phyloP scores from a whole-genome alignment of 2,888 invertebrate species.

The Hypolimnas misippus region DNA sequence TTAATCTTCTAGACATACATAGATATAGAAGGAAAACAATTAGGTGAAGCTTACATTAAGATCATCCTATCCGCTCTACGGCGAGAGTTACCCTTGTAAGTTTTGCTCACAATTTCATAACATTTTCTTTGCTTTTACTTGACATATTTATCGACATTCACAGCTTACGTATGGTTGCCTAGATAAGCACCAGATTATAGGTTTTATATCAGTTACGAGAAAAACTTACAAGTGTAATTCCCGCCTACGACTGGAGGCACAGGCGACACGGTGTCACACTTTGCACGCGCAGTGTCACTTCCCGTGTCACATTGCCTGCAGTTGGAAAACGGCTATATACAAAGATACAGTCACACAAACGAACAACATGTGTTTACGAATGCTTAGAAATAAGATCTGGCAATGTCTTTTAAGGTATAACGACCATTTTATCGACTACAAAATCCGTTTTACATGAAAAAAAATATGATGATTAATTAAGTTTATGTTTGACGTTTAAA shows the following conservation, averaged over 20 bases:
- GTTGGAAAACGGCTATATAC: conserved; percentile 54
- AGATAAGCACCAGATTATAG: too few species aligned
- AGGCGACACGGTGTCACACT: conserved; percentile 34
- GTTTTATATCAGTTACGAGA: too few species aligned
- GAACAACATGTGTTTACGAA: conserved; percentile 69
- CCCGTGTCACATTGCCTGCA: conserved; percentile 41
- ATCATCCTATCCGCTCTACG: conserved; percentile 47
- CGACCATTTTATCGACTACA: conserved; percentile 25
- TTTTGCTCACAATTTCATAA: too few species aligned
- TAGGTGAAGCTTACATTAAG: conserved; percentile 73
- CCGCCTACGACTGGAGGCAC: conserved; percentile 44
- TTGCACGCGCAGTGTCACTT: conserved; percentile 28
- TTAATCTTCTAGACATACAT: conserved; percentile 76
- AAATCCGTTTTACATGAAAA: conserved; percentile 8
- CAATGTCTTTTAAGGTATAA: conserved; percentile 65
- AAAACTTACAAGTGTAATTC: too few species aligned
- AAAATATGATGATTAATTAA: not conserved
- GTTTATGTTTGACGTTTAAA: not conserved
- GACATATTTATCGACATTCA: too few species aligned
- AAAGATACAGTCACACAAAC: conserved; percentile 68
- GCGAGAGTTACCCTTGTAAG: too few species aligned
- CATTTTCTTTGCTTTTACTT: too few species aligned
- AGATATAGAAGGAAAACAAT: conserved; percentile 72
- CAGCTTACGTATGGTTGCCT: too few species aligned
- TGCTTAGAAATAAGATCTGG: conserved; percentile 70